Conservation (phyloP, 2,797 vertebrate genomes). For the Anableps anableps region DNA sequence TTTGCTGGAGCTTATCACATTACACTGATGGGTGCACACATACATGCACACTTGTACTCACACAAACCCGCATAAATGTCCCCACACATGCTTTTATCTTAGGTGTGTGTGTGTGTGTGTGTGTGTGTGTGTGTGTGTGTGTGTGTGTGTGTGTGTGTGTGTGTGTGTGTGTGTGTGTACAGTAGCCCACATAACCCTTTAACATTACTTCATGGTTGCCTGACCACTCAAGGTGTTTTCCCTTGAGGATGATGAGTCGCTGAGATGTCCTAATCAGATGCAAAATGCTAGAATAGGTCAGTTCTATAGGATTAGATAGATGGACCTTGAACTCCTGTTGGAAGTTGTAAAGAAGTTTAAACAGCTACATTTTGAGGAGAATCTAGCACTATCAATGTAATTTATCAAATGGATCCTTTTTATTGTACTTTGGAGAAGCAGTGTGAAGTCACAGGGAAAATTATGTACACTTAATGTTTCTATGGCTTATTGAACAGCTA, state of each 20-base stretch:
- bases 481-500: not conserved
- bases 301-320: not conserved
- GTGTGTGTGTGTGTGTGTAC: slow-evolving; percentile 15
- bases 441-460: not conserved
- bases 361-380: not conserved
- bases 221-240: slow-evolving; percentile 75
- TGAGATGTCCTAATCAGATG: slow-evolving; percentile 29
- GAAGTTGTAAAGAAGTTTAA: slow-evolving; percentile 2
- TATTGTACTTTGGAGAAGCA: not conserved
- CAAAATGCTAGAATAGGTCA: slow-evolving; percentile 20
- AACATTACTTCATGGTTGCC: slow-evolving; percentile 61
- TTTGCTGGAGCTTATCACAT: slow-evolving; percentile 81
- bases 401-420: not conserved
- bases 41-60: slow-evolving; percentile 42
- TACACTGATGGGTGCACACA: slow-evolving; percentile 74
- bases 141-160: slow-evolving; percentile 28
- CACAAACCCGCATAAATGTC: slow-evolving; percentile 29
- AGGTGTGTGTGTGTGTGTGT: slow-evolving; percentile 12
- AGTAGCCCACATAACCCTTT: slow-evolving; percentile 50
- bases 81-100: slow-evolving; percentile 47
- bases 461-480: not conserved
- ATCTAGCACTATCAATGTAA: not conserved
- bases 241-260: slow-evolving; percentile 66
- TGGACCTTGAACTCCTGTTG: slow-evolving; percentile 11
- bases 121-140: slow-evolving; percentile 21